Evolutionary conservation across 2,888 invertebrate species (phyloP), one percentile per base, ranked within the genome.

Genomic region (Balanococcus diminutus): DNA sequence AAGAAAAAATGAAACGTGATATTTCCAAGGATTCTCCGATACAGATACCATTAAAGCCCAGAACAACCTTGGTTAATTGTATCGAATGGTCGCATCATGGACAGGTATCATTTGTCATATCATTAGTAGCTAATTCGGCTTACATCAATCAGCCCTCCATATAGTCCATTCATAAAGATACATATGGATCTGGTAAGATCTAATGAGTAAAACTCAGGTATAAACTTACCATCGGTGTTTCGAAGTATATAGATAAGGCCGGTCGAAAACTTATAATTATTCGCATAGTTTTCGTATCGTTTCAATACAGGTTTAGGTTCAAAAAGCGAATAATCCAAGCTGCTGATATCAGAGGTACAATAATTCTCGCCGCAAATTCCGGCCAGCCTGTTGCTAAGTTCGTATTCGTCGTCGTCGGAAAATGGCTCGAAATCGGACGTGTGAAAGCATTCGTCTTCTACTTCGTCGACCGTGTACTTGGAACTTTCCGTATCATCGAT

Each of bases 351-450:
- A n/a, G 84, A 84, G 16, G 67, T 39, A 19, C 61, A 36, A 22
- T 61, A 61, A 32, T 61, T 61, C 14, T 84, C 56, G 8, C 36
- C 75, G 75, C 75, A 32, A 19, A 79, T 36, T 8, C 75, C 75
- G 16, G 19, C 56, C 84, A 61, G 32, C 22, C 84, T 31, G 14
- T 84, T 19, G 16, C 72, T 2, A 36, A 79, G 72, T 25, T 72
- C 67, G 67, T 67, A 51, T 16, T 75, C 85, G 79, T 85, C 85
- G 51, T 85, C 85, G 85, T 75, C 75, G 46, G 85, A 85, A 42
- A 85, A 85, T 28, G 85, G 79, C 32, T 85, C 85, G 79, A 85
- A 85, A 61, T 85, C 85, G 28, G 85, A 85, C 85, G 85, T 85
- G 36, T 85, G 85, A 72, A 85, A 85, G 79, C 85, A 85, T 32